Base-by-base conservation (phyloP, 1,140 invertebrate genomes). In the Belonocnema kinseyi region DNA sequence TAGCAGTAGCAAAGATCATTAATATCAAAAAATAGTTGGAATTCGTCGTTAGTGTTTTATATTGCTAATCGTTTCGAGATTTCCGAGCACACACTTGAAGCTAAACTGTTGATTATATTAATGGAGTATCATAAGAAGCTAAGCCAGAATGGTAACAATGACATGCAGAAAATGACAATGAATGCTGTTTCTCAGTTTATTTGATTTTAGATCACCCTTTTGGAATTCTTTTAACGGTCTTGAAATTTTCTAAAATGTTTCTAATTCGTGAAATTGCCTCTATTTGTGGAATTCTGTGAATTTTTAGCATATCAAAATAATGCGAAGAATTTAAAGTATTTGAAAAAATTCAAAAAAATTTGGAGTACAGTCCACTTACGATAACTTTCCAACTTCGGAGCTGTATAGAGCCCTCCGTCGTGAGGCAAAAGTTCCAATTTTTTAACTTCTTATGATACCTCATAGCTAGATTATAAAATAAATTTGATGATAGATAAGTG, bases 1-100 rank as follows among this genome's bases (percentile, higher is more conserved):
- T 33, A 33, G 26, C 26, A 50, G 46, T 52, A 74, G 54, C 76
- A 81, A 74, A 76, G 76, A 79, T 70, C 54, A 73, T 50, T 74
- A 71, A 70, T 74, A 51, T 52, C 21, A 61, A 58, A 26, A 74
- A 76, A 56, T 72, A 72, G 40, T n/a, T 14, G 53, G 14, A 16
- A 16, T 54, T 40, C 14, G 8, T 66, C 46, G 0, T 40, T 16
- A 66, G 58, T 61, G 12, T 61, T 61, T 33, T 61, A 61, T 26
- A 33, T 33, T 61, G 6, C 16, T 61, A 33, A 26, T 61, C 21
- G 21, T 40, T 66, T 66, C 33, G 33, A 66, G 26, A 26, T 40
- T 40, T 66, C 21, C 6, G 61, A 13, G 33, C 13, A 33, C 58
- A 13, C 21, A 13, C 14, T 66, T 46, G 46, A 7, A 33, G 14